phyloP scores from a whole-genome alignment of 2,797 vertebrate species.

The Periparus ater region DNA sequence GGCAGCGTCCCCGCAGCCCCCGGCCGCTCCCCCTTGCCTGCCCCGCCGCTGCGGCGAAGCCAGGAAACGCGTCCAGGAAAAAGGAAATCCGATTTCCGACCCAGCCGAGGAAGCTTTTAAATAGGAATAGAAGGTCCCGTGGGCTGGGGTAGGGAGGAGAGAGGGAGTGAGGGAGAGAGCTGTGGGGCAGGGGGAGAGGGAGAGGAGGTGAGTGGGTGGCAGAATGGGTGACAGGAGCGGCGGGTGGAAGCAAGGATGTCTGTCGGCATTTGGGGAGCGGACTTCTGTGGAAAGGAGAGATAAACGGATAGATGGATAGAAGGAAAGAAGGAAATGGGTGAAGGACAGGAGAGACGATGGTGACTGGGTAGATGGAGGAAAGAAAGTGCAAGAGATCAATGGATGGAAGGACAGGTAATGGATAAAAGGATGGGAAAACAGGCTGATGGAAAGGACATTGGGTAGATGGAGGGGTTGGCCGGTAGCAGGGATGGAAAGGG shows the following conservation, averaged over 20 bases:
- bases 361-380: background rate
- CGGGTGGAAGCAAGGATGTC: background rate
- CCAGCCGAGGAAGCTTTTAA: slow-evolving; percentile 84
- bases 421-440: background rate
- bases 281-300: background rate
- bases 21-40: slow-evolving; percentile 63
- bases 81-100: slow-evolving; percentile 99
- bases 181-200: background rate
- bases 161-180: background rate
- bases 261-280: background rate
- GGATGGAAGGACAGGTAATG: background rate
- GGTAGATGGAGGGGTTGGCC: background rate
- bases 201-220: background rate
- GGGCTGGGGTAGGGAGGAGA: slow-evolving; percentile 61
- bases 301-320: background rate
- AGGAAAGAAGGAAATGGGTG: background rate
- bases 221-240: background rate
- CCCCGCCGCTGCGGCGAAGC: slow-evolving; percentile 67
- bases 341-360: background rate
- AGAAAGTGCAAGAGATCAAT: background rate
- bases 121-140: slow-evolving; percentile 59
- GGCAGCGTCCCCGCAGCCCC: slow-evolving; percentile 20
- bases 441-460: background rate
- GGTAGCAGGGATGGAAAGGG: background rate
- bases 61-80: slow-evolving; percentile 99